A percentile compares a stretch with the other conserved stretches of the same genome.
Conservation (phyloP, 30 jellyfish, hydroid and myxozoan genomes). For the Pelagia noctiluca region DNA sequence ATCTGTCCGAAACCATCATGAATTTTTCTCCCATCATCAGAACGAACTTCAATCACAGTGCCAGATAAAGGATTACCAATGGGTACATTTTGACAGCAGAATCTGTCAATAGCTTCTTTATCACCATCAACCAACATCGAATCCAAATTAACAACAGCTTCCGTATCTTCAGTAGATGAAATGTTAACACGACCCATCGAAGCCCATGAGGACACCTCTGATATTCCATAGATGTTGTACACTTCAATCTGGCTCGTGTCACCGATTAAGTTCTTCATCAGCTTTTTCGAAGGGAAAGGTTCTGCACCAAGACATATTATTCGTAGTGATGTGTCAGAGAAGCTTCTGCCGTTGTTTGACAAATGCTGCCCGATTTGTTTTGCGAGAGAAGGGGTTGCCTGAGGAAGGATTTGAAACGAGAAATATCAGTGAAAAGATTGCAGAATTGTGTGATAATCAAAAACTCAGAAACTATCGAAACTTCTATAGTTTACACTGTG, state of each 20-base stretch:
- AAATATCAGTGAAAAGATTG: too few species aligned
- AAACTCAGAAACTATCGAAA: too few species aligned
- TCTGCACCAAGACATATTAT: constrained; percentile 93
- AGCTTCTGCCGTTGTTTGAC: not conserved
- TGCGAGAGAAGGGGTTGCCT: constrained; percentile 76
- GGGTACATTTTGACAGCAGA: constrained; percentile 22
- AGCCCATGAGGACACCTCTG: constrained; percentile 91
- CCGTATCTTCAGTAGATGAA: not conserved
- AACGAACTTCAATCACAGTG: constrained; percentile 50
- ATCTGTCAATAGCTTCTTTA: not conserved
- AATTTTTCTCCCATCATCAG: constrained; percentile 25
- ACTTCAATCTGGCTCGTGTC: not conserved
- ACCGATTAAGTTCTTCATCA: constrained; percentile 22
- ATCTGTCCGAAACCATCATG: constrained; percentile 64
- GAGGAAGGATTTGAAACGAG: too few species aligned
- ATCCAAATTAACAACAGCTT: not conserved
- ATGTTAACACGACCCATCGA: constrained; percentile 46
- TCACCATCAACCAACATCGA: not conserved
- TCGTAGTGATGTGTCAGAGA: constrained; percentile 62
- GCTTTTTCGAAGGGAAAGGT: constrained; percentile 54
- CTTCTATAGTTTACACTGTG: too few species aligned
- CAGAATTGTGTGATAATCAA: too few species aligned
- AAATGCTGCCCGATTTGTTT: constrained; percentile 43
- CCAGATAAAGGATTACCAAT: constrained; percentile 65
- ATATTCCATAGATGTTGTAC: constrained; percentile 72